These are phyloP conservation scores for Encarsia formosa DNA, from an alignment of 2,888 invertebrate genomes.

Conservation along the genomic window DNA sequence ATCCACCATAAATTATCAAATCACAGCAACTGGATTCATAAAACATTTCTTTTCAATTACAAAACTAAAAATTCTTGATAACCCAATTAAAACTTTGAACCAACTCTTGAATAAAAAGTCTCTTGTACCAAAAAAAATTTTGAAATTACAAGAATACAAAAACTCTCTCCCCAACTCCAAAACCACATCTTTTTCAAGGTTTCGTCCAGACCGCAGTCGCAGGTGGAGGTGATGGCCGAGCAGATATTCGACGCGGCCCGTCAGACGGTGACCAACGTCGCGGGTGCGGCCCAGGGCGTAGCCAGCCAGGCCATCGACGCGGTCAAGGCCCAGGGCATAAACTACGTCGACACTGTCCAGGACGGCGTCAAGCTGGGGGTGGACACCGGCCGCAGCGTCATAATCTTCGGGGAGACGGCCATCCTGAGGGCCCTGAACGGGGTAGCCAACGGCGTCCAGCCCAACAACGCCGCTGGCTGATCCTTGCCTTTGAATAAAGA, in stretches of 20 bases:
- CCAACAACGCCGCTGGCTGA: no score
- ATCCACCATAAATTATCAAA: no score
- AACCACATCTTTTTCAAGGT: no score
- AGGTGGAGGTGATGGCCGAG: constrained; percentile 9
- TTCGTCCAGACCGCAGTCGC: no score
- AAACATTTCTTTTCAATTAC: no score
- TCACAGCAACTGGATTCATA: no score
- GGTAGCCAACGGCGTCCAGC: no score
- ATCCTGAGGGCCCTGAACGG: constrained; percentile 10
- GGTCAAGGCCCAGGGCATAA: constrained; percentile 10
- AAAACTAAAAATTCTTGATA: no score
- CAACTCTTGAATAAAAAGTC: no score
- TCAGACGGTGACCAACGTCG: constrained; percentile 4
- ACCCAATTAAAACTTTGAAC: no score
- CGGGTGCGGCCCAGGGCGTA: constrained; percentile 12
- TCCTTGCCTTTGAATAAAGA: no score
- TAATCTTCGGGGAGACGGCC: constrained; percentile 8
- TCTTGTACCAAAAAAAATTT: neutral
- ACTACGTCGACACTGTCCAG: constrained; percentile 13
- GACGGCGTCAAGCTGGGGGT: constrained; percentile 12
- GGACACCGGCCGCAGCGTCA: constrained; percentile 12
- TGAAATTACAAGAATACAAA: neutral
- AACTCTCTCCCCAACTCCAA: no score
- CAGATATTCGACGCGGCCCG: constrained; percentile 20
- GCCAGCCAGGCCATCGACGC: constrained; percentile 12